These are phyloP conservation scores for Griposia aprilina DNA, from an alignment of 2,888 invertebrate genomes.

Conservation along the genomic window DNA sequence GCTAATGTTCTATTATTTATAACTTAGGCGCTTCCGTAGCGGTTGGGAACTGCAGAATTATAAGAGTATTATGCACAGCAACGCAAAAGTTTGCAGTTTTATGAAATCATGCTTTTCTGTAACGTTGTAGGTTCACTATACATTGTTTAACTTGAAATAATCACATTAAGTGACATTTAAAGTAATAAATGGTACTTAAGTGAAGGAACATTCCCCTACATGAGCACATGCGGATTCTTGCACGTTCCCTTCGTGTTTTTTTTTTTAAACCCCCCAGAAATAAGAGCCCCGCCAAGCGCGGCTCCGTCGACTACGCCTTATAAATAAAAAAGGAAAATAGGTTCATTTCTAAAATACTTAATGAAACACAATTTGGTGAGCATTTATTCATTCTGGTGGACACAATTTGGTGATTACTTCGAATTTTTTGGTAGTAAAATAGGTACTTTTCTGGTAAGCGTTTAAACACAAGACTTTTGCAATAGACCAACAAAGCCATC, in stretches of 20 bases:
- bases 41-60: not conserved
- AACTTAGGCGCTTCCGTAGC: conserved; percentile 6
- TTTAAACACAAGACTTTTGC: too few species aligned
- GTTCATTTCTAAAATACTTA: too few species aligned
- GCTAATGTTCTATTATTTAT: conserved; percentile 46
- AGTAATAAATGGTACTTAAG: conserved; percentile 10
- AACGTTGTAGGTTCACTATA: not conserved
- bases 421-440: too few species aligned
- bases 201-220: conserved; percentile 21
- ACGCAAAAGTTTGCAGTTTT: not conserved
- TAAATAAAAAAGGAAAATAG: too few species aligned
- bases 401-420: too few species aligned
- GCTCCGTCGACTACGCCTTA: too few species aligned
- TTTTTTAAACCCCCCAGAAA: too few species aligned
- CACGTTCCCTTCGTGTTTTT: too few species aligned
- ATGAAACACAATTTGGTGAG: too few species aligned
- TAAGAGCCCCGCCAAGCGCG: too few species aligned
- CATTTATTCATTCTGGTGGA: too few species aligned
- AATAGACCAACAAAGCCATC: not conserved
- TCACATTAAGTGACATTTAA: conserved; percentile 3
- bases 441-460: too few species aligned
- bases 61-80: not conserved
- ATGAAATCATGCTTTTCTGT: not conserved
- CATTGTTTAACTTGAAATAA: not conserved
- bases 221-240: conserved; percentile 38